A percentile compares a stretch with the other conserved stretches of the same genome.
Conservation (phyloP, 2,113 vertebrate species). For the Clarias macrocephalus region DNA sequence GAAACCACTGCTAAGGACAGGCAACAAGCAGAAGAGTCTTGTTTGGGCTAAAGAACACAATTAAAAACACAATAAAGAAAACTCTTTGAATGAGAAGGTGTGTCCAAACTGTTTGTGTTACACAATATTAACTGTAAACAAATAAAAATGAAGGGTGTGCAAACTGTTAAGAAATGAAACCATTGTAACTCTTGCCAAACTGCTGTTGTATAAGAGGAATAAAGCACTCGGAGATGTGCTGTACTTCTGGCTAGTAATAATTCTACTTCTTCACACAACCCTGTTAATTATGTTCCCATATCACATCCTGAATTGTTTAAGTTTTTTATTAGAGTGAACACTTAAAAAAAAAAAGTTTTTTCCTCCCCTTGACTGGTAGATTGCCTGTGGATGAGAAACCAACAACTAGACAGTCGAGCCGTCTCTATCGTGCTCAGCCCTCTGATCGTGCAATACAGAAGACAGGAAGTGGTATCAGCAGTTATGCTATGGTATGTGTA, state of each 20-base stretch:
- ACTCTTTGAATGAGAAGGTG: too few species aligned
- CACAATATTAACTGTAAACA: not conserved
- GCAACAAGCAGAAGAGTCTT: too few species aligned
- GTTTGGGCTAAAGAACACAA: too few species aligned
- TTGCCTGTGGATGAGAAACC: slow-evolving; percentile 51
- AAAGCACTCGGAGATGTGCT: not conserved
- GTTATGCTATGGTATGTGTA: slow-evolving; percentile 52
- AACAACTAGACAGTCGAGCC: slow-evolving; percentile 27
- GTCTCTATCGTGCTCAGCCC: slow-evolving; percentile 16
- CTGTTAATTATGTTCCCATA: not conserved
- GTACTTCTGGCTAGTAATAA: not conserved
- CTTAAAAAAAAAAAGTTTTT: too few species aligned
- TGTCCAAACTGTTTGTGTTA: not conserved
- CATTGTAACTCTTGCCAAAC: not conserved
- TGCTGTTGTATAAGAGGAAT: not conserved
- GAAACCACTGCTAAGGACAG: too few species aligned
- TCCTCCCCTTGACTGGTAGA: slow-evolving; percentile 33
- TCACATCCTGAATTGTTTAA: not conserved
- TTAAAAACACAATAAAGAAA: too few species aligned
- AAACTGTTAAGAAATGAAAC: not conserved
- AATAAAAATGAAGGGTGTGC: not conserved
- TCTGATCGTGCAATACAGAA: slow-evolving; percentile 37
- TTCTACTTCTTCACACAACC: too few species aligned
- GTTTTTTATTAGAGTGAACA: not conserved
- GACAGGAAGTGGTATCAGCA: not conserved